Evolutionary conservation across 1,140 invertebrate species (phyloP).

Genomic region (Eubasilissa regina): DNA sequence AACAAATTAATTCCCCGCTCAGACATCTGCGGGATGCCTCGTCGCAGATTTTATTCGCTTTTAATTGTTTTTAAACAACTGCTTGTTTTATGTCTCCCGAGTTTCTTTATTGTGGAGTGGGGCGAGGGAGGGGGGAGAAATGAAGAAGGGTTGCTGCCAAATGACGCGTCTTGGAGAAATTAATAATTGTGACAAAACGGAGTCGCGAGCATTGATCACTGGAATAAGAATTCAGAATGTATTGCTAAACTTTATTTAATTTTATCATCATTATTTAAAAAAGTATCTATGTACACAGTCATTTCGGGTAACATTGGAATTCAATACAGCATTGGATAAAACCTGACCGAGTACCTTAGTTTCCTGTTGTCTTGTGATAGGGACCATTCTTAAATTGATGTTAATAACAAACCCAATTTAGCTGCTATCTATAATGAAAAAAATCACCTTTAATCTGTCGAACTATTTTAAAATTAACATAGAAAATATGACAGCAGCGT

Average conservation of each 20-base stretch:
- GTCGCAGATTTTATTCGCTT: slow-evolving; percentile 59
- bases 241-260: not conserved
- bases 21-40: slow-evolving; percentile 57
- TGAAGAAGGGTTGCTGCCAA: slow-evolving; percentile 31
- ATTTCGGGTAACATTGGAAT: not conserved
- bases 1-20: slow-evolving; percentile 56
- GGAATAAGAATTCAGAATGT: not conserved
- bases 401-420: too few species aligned
- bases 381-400: too few species aligned
- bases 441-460: too few species aligned
- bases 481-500: too few species aligned
- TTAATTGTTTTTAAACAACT: slow-evolving; percentile 61
- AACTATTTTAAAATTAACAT: too few species aligned
- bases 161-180: slow-evolving; percentile 36
- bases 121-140: slow-evolving; percentile 7
- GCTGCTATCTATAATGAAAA: too few species aligned
- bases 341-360: too few species aligned
- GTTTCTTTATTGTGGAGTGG: slow-evolving; percentile 7
- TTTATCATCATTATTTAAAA: not conserved
- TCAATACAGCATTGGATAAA: too few species aligned
- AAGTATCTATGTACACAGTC: too few species aligned
- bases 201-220: not conserved
- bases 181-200: slow-evolving; percentile 27
- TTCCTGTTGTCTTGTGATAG: too few species aligned
- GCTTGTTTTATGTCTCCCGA: slow-evolving; percentile 58